These are phyloP conservation scores for Melitaea cinxia DNA, from an alignment of 1,140 invertebrate species.

Conservation along the genomic window DNA sequence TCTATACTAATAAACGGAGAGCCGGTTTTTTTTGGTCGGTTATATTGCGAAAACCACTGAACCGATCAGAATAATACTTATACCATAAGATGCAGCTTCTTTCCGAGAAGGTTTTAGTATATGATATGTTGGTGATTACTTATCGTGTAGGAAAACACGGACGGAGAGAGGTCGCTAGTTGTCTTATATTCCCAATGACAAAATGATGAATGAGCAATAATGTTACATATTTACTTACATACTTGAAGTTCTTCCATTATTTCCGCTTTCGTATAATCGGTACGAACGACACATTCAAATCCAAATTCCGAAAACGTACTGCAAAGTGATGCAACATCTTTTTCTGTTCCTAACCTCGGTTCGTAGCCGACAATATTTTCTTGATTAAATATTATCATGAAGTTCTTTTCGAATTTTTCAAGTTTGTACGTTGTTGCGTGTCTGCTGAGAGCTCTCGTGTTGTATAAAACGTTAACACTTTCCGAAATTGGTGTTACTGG, in stretches of 20 bases:
- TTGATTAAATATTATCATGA: conserved; percentile 67
- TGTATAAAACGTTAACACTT: conserved; percentile 27
- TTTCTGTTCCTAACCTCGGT: conserved; percentile 57
- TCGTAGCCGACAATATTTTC: conserved; percentile 52
- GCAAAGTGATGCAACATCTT: conserved; percentile 54
- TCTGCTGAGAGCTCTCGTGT: conserved; percentile 54
- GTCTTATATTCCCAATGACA: too few species aligned
- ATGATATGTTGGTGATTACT: too few species aligned
- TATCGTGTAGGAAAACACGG: too few species aligned
- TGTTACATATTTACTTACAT: conserved; percentile 48
- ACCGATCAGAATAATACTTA: too few species aligned
- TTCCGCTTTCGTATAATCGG: conserved; percentile 53
- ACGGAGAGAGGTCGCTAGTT: too few species aligned
- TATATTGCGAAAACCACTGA: too few species aligned
- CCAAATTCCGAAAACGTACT: conserved; percentile 53
- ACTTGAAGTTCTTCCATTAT: conserved; percentile 48
- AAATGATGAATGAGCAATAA: not conserved
- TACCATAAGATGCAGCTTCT: too few species aligned
- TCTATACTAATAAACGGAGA: too few species aligned
- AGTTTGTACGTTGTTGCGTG: conserved; percentile 61
- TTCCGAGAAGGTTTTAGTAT: too few species aligned
- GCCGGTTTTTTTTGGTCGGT: too few species aligned
- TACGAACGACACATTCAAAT: conserved; percentile 55
- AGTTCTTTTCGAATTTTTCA: conserved; percentile 66
- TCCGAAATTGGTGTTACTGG: not conserved